Percentiles rank a stretch among this genome's conserved stretches.
These are phyloP conservation scores for Pagrus major DNA, from an alignment of 2,113 vertebrate genomes.

Conservation along the genomic window DNA sequence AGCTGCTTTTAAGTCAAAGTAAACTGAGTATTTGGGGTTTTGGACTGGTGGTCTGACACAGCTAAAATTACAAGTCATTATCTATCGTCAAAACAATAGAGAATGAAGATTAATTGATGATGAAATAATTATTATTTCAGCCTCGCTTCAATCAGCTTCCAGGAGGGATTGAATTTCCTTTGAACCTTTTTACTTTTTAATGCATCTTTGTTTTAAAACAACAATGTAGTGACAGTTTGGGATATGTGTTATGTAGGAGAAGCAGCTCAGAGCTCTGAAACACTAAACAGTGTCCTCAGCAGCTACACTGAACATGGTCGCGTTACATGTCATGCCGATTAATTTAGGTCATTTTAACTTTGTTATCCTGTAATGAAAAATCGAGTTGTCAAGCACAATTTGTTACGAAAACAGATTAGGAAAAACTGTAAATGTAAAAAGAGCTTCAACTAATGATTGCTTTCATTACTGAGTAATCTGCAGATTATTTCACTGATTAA, in stretches of 20 bases:
- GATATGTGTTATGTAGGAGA: too few species aligned
- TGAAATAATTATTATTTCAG: neutral
- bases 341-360: neutral
- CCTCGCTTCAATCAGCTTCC: neutral
- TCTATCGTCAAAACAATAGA: neutral
- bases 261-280: too few species aligned
- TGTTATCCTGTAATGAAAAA: neutral
- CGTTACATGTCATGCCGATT: neutral
- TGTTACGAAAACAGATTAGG: neutral
- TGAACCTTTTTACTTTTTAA: neutral
- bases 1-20: neutral
- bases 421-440: neutral
- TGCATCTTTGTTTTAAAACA: neutral
- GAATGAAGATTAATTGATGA: too few species aligned
- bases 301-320: neutral
- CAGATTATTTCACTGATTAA: too few species aligned
- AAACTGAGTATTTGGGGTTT: neutral
- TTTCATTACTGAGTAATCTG: neutral
- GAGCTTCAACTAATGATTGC: neutral
- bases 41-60: neutral
- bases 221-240: neutral
- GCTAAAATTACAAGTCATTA: neutral
- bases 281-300: neutral
- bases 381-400: neutral
- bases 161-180: neutral